These are phyloP conservation scores for Drosophila burlai DNA, from an alignment of 1,140 invertebrate genomes.

Conservation along the genomic window DNA sequence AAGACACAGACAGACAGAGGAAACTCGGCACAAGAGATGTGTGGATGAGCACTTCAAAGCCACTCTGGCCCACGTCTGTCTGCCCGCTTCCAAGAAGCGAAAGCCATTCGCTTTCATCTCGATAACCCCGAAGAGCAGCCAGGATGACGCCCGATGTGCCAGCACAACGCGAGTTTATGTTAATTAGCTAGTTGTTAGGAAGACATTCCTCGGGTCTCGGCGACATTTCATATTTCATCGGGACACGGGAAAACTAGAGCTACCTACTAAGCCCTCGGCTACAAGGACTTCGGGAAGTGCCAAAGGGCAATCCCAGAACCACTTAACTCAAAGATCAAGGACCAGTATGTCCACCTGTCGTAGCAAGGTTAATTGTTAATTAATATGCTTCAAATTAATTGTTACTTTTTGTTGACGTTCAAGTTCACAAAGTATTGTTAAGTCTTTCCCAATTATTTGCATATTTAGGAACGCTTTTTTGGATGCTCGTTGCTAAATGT, in stretches of 20 bases:
- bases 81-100: conserved; percentile 20
- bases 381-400: too few relatives aligned
- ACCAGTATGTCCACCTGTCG: neutral
- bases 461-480: too few relatives aligned
- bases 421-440: neutral
- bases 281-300: neutral
- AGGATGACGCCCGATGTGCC: conserved; percentile 27
- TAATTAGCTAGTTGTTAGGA: conserved; percentile 40
- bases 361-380: neutral
- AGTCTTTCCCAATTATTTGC: too few relatives aligned
- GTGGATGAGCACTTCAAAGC: conserved; percentile 4
- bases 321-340: neutral
- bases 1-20: too few relatives aligned
- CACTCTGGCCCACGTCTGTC: conserved; percentile 6
- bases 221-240: conserved; percentile 3
- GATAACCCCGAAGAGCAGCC: conserved; percentile 35
- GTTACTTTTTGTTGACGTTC: too few relatives aligned
- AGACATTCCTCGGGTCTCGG: neutral
- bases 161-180: conserved; percentile 20
- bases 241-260: neutral
- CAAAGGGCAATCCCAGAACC: neutral
- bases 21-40: neutral
- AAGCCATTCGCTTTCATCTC: conserved; percentile 33
- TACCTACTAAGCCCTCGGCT: neutral
- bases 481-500: too few relatives aligned